Conservation (phyloP, 2,888 invertebrate species). For the Athetis lepigone region DNA sequence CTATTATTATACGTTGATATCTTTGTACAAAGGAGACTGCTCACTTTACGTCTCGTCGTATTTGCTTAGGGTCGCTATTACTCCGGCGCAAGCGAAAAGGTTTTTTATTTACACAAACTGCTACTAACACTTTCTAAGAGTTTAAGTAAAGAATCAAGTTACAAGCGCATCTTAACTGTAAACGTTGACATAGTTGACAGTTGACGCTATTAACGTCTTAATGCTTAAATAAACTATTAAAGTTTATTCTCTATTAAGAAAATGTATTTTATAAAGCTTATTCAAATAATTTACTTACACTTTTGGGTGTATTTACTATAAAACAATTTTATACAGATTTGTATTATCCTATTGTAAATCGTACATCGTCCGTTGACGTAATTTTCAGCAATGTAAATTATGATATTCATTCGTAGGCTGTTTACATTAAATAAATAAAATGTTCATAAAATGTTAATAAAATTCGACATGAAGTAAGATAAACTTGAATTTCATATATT, state of each 20-base stretch:
- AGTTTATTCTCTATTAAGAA: conserved; percentile 41
- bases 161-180: conserved; percentile 56
- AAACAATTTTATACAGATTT: too few relatives aligned
- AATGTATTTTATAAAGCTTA: conserved; percentile 8
- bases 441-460: too few relatives aligned
- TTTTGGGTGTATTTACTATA: too few relatives aligned
- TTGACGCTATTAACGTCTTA: conserved; percentile 27
- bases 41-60: conserved; percentile 64
- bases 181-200: conserved; percentile 39
- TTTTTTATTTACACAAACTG: conserved; percentile 70
- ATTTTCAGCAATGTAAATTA: too few relatives aligned
- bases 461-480: too few relatives aligned
- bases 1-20: conserved; percentile 39
- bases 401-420: too few relatives aligned
- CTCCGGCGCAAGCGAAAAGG: conserved; percentile 59
- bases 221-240: conserved; percentile 23
- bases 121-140: conserved; percentile 73
- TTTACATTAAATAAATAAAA: too few relatives aligned
- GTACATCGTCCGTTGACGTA: too few relatives aligned
- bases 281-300: background rate
- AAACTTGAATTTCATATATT: too few relatives aligned
- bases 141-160: conserved; percentile 72
- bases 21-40: conserved; percentile 62
- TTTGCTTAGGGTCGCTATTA: conserved; percentile 71
- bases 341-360: too few relatives aligned